Percentiles rank a stretch among this genome's conserved stretches.
Conservation (phyloP, 2,113 vertebrate genomes). For the Orthochromis malagaraziensis region DNA sequence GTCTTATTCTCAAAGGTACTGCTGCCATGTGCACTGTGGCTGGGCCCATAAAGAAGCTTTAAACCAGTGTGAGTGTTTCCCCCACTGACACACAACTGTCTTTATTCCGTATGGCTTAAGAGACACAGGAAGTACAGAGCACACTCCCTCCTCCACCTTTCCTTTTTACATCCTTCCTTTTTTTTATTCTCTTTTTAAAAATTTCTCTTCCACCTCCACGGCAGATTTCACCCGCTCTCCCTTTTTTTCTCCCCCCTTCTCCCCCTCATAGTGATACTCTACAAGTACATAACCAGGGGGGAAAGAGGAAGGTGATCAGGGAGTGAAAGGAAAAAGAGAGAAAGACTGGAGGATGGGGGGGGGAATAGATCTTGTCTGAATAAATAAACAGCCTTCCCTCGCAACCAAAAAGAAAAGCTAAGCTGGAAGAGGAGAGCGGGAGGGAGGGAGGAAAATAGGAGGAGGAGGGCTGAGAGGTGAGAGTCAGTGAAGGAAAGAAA, state of each 20-base stretch:
- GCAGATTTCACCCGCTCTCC: not conserved
- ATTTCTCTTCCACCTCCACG: not conserved
- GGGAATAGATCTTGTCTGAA: constrained; percentile 26
- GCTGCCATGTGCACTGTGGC: not conserved
- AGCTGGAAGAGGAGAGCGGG: not conserved
- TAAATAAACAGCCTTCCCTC: constrained; percentile 25
- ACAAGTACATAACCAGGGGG: not conserved
- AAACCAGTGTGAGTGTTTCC: not conserved
- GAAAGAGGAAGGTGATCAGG: not conserved
- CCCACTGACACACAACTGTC: not conserved
- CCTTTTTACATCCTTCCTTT: not conserved
- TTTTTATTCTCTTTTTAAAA: not conserved
- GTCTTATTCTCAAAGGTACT: constrained; percentile 39
- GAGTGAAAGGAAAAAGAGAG: not conserved
- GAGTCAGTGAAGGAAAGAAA: constrained; percentile 38
- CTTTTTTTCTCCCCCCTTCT: not conserved
- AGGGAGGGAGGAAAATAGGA: not conserved
- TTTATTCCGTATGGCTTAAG: not conserved
- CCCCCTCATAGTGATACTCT: not conserved
- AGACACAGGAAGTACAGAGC: not conserved
- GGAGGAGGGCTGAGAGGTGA: not conserved
- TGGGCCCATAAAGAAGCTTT: constrained; percentile 22
- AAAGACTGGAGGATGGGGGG: not conserved
- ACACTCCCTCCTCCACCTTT: not conserved
- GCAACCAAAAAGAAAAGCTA: constrained; percentile 6